Evolutionary conservation across 1,140 invertebrate species (phyloP).

Genomic region (Hylaeus anthracinus): DNA sequence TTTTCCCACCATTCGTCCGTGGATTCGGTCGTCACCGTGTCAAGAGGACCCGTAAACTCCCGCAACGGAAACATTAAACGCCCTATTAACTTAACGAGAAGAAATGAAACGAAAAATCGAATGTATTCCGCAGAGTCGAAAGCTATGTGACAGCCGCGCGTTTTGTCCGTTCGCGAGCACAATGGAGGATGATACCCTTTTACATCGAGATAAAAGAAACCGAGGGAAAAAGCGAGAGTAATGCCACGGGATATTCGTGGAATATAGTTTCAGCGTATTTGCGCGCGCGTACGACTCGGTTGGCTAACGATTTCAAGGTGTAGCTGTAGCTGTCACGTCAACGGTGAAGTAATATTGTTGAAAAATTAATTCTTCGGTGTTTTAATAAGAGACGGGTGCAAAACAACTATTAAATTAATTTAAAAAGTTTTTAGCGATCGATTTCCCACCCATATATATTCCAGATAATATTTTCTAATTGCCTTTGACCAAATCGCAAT

Average conservation of each 20-base stretch:
- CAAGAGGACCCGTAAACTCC: too few relatives aligned
- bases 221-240: not conserved
- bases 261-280: not conserved
- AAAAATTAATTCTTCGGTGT: too few relatives aligned
- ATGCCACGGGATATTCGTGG: not conserved
- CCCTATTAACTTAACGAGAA: slow-evolving; percentile 11
- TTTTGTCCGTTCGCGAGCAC: not conserved
- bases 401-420: too few relatives aligned
- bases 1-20: too few relatives aligned
- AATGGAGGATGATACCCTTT: not conserved
- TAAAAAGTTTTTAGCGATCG: too few relatives aligned
- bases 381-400: too few relatives aligned
- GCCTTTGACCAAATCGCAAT: too few relatives aligned
- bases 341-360: too few relatives aligned
- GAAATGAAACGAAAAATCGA: slow-evolving; percentile 12
- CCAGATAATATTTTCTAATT: too few relatives aligned
- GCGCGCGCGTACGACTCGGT: not conserved
- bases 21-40: too few relatives aligned
- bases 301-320: slow-evolving; percentile 36
- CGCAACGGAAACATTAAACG: slow-evolving; percentile 12
- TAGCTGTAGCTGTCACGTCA: not conserved
- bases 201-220: slow-evolving; percentile 15
- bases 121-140: slow-evolving; percentile 12
- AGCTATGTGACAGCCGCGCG: not conserved
- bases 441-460: too few relatives aligned